phyloP scores from a whole-genome alignment of 2,888 invertebrate genomes.

The Acleris sparsana region DNA sequence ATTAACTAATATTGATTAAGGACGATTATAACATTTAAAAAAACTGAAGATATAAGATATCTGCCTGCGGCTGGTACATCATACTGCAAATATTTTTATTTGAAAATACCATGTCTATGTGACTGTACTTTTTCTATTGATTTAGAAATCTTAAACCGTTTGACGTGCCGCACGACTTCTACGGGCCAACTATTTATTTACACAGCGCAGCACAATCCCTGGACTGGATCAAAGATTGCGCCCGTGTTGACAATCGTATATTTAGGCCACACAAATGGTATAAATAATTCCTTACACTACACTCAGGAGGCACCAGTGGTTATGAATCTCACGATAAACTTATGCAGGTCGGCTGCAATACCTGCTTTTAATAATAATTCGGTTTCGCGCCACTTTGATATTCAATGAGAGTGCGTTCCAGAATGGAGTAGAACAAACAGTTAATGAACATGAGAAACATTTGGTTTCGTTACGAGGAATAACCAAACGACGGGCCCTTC shows the following conservation, averaged over 20 bases:
- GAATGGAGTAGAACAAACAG: slow-evolving; percentile 13
- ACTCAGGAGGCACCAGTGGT: slow-evolving; percentile 1
- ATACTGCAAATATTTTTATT: neutral
- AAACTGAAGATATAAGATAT: neutral
- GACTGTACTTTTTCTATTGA: slow-evolving; percentile 42
- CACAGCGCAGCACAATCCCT: slow-evolving; percentile 26
- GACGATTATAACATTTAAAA: too few relatives aligned
- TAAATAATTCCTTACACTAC: neutral
- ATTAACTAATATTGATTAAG: too few relatives aligned
- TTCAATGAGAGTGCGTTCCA: slow-evolving; percentile 28
- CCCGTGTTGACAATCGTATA: slow-evolving; percentile 20
- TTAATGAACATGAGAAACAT: slow-evolving; percentile 21
- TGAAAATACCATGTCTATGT: neutral
- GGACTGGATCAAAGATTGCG: slow-evolving; percentile 6
- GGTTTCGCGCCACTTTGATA: slow-evolving; percentile 13
- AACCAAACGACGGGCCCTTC: neutral
- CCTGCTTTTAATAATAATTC: slow-evolving; percentile 29
- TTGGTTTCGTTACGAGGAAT: slow-evolving; percentile 14
- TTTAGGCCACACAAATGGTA: slow-evolving; percentile 21
- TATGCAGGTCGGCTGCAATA: slow-evolving; percentile 20
- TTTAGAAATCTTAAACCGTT: slow-evolving; percentile 45
- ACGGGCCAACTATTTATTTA: slow-evolving; percentile 38
- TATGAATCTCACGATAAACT: slow-evolving; percentile 27
- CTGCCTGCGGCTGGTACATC: neutral
- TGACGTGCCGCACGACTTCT: slow-evolving; percentile 53